Base-by-base conservation (phyloP, 2,113 vertebrate species). In the Amphiprion percula region DNA sequence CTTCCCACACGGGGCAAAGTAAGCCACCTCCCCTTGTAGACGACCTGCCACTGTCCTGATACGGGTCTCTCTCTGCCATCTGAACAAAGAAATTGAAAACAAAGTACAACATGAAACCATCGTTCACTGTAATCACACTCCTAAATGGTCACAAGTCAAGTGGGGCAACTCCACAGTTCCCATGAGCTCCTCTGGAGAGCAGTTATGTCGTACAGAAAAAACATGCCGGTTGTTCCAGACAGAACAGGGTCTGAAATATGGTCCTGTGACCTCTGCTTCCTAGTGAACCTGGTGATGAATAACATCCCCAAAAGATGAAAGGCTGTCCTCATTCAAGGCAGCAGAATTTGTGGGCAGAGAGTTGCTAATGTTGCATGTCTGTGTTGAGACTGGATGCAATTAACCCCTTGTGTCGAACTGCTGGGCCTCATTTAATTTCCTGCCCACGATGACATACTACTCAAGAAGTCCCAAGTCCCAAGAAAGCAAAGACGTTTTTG, bases 1-100 rank as follows among this genome's bases (percentile, higher is more conserved):
- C 94, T 98, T 98, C 60, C 97, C 97, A 93, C 98, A 99, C 7
- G 98, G 98, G 80, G 97, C 95, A 87, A 96, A 97, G 94, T 99
- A 99, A 0, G 96, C 93, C 74, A 98, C 97, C 90, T 98, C 96
- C 86, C 97, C 97, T 86, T 97, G 97, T 66, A 97, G 93, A 37
- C 96, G 97, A 46, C 97, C 97, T 67, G 95, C 92, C 0, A 96
- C 92, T 74, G 94, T 96, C 85, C 94, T 95, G 93, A 99, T 95
- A 74, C 97, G 95, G 6, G 97, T 97, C 94, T 98, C 97, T 94
- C 98, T 96, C 82, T 96, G 96, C 98, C 98, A 99, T 84, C 98
- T 99, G 85, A 61, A 69, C 23, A 79, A 52, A 56, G 21, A 73
- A 12, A 50, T 53, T 15, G 26, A n/a, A 47, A 52, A 62, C 12